A percentile compares a stretch with the other conserved stretches of the same genome.
Conservation (phyloP, 2,888 invertebrate genomes). For the Apodemia mormo region DNA sequence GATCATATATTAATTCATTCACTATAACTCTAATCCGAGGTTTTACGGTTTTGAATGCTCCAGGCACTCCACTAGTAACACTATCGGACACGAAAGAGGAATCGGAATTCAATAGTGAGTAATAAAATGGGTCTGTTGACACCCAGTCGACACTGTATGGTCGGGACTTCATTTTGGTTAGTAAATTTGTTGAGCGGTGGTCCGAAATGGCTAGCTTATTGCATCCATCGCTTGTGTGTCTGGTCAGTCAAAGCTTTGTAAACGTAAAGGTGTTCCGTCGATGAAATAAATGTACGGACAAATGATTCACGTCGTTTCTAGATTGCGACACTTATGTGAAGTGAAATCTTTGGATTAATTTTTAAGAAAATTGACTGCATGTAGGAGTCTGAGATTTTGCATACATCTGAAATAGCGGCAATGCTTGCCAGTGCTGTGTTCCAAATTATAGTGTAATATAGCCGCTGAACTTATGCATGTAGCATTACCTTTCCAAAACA, state of each 20-base stretch:
- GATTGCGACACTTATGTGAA: too few relatives aligned
- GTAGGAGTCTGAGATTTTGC: too few relatives aligned
- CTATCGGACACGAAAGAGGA: conserved; percentile 51
- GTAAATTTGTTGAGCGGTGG: conserved; percentile 73
- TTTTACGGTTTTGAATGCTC: too few relatives aligned
- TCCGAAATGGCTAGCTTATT: conserved; percentile 74
- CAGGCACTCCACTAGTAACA: conserved; percentile 16
- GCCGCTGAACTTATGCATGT: too few relatives aligned
- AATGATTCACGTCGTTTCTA: conserved; percentile 33
- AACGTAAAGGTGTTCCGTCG: conserved; percentile 58
- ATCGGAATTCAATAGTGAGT: conserved; percentile 66
- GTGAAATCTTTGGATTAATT: too few relatives aligned
- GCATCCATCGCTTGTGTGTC: conserved; percentile 69
- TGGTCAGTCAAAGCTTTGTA: conserved; percentile 71
- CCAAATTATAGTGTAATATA: too few relatives aligned
- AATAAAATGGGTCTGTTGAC: conserved; percentile 74
- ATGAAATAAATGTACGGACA: conserved; percentile 57
- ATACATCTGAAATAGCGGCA: too few relatives aligned
- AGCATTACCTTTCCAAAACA: too few relatives aligned
- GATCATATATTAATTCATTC: too few relatives aligned
- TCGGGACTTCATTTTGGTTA: conserved; percentile 73
- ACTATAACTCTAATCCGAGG: too few relatives aligned
- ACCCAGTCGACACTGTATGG: conserved; percentile 51
- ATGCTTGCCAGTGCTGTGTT: too few relatives aligned
- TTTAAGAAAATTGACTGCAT: too few relatives aligned